These are phyloP conservation scores for Dendrophyllia cribrosa DNA, from an alignment of 64 coral and sea anemone genomes.

Conservation along the genomic window DNA sequence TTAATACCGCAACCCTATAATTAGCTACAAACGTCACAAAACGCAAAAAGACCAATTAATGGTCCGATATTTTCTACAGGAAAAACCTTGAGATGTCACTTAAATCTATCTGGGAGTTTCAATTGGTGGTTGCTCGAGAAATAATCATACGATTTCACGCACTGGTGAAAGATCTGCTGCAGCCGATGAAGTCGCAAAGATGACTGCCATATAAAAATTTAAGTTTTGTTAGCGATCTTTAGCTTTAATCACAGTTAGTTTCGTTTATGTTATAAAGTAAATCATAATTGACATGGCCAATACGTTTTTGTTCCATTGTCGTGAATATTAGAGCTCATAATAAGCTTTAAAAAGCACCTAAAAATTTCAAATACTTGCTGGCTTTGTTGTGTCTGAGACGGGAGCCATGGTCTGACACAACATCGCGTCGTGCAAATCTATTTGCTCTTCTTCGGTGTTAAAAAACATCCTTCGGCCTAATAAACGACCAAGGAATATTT, in stretches of 20 bases:
- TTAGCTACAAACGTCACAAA: constrained; percentile 33
- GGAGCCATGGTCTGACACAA: too few species aligned
- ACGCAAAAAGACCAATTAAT: not conserved
- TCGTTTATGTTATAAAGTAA: not conserved
- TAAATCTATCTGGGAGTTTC: not conserved
- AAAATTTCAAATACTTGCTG: not conserved
- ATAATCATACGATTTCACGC: not conserved
- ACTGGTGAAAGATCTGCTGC: not conserved
- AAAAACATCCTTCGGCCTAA: too few species aligned
- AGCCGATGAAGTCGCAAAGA: not conserved
- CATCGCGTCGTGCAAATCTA: too few species aligned
- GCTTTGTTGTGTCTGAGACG: too few species aligned
- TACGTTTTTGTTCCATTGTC: not conserved
- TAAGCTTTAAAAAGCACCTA: not conserved
- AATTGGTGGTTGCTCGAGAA: not conserved
- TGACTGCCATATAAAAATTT: too few species aligned
- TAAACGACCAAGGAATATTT: too few species aligned
- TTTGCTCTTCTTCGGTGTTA: too few species aligned
- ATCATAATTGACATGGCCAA: not conserved
- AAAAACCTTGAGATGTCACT: not conserved
- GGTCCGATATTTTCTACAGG: not conserved
- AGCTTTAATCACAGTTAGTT: not conserved
- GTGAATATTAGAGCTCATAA: not conserved
- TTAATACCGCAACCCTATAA: constrained; percentile 11
- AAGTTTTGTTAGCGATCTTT: too few species aligned